Conservation (phyloP, 2,888 invertebrate genomes). For the Dolichopus griseipennis region DNA sequence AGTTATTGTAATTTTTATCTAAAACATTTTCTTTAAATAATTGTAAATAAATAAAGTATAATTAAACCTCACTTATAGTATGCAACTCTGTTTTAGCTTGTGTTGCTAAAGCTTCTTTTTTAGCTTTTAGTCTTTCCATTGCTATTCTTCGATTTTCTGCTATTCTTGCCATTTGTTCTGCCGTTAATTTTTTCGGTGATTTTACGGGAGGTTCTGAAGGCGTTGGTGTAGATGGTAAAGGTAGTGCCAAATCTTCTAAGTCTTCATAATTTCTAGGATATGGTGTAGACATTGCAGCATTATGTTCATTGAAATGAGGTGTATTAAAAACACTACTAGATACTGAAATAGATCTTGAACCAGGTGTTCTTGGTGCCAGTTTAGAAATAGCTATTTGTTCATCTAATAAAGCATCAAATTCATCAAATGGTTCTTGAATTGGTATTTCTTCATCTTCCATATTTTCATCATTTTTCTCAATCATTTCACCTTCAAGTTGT, state of each 20-base stretch:
- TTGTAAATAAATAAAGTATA: too few relatives aligned
- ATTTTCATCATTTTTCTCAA: constrained; percentile 43
- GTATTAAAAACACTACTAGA: constrained; percentile 28
- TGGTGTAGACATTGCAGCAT: constrained; percentile 35
- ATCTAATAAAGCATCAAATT: constrained; percentile 55
- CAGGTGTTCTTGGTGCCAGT: constrained; percentile 35
- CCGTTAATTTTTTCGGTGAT: constrained; percentile 38
- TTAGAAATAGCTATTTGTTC: constrained; percentile 55
- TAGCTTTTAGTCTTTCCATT: constrained; percentile 53
- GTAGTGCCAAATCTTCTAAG: constrained; percentile 32
- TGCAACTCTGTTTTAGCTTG: too few relatives aligned
- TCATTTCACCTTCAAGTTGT: constrained; percentile 40
- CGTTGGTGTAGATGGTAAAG: constrained; percentile 30
- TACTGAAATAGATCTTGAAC: constrained; percentile 19
- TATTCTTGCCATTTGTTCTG: constrained; percentile 60
- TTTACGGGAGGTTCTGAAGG: constrained; percentile 18
- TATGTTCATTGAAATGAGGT: constrained; percentile 31
- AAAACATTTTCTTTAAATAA: too few relatives aligned
- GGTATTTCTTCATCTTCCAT: constrained; percentile 35
- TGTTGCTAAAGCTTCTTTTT: constrained; percentile 24
- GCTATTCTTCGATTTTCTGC: constrained; percentile 58
- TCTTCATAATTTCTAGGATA: constrained; percentile 25
- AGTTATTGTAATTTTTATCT: too few relatives aligned
- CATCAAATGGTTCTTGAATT: constrained; percentile 45
- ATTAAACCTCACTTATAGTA: too few relatives aligned